Evolutionary conservation across 2,113 vertebrate species (phyloP), one percentile per base, ranked within the genome.

Genomic region (Chunga burmeisteri): DNA sequence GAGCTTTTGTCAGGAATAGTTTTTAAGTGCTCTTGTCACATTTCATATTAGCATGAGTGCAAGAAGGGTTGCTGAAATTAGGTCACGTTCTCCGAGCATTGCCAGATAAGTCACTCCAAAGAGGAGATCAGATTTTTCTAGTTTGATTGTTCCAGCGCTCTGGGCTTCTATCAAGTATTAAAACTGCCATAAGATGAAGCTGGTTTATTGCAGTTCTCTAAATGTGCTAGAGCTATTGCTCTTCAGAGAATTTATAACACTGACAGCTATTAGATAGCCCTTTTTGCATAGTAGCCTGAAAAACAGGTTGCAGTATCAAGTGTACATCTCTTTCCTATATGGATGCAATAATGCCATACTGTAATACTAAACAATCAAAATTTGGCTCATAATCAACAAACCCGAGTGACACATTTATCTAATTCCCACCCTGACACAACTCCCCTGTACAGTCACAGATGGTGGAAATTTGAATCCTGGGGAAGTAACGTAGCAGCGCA

Each of bases 41-140:
- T 92, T 91, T 81, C 62, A 66, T 88, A 79, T 72, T 74, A 90
- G 75, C 47, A 38, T 3, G 9, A 81, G 56, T 75, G 40, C 15
- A 72, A 90, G 65, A 87, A 88, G 26, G 12, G 70, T 32, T 90
- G 56, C 34, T 92, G 72, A 74, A 82, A 88, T 70, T 75, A 93
- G 74, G 70, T 81, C 75, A 82, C 79, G 63, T 81, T 93, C 63
- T 81, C 49, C 6, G 14, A 94, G 68, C 66, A 68, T 79, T 67
- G 23, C 70, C 71, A 94, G 86, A 44, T n/a, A 95, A 93, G 47
- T 80, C 84, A 84, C 80, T 88, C 83, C n/a, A 81, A 72, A 97
- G 63, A 74, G 63, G 40, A 66, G 82, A 75, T 72, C 73, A 93
- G 38, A 66, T 92, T 90, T 91, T 95, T 92, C 71, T 63, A 29